Evolutionary conservation across 2,113 vertebrate genomes (phyloP).

Genomic region (Syngnathus scovelli): DNA sequence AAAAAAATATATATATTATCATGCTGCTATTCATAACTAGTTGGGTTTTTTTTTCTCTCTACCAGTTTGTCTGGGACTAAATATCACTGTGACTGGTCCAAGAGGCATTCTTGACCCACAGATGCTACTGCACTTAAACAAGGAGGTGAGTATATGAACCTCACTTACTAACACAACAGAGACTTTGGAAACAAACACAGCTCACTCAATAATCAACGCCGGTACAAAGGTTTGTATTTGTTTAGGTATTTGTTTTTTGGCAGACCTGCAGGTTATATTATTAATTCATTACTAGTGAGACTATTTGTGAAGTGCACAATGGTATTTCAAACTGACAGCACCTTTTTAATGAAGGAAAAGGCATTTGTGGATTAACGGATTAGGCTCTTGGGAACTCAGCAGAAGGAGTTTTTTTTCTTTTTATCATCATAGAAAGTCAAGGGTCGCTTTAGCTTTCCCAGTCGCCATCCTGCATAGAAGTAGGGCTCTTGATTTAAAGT

Average conservation of each 20-base stretch:
- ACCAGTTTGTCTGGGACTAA: constrained; percentile 38
- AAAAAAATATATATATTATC: neutral
- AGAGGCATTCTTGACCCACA: constrained; percentile 28
- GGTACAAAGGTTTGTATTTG: constrained; percentile 56
- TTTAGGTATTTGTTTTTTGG: constrained; percentile 26
- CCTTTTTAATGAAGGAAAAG: constrained; percentile 34
- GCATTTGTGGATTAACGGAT: constrained; percentile 49
- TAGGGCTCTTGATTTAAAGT: constrained; percentile 5
- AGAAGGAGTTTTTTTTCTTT: constrained; percentile 23
- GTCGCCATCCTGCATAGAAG: neutral
- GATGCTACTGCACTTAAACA: constrained; percentile 18
- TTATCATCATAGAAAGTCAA: constrained; percentile 22
- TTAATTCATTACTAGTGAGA: constrained; percentile 21
- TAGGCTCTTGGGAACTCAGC: constrained; percentile 27
- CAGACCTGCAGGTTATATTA: constrained; percentile 23
- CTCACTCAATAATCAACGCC: constrained; percentile 25
- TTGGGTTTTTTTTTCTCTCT: neutral
- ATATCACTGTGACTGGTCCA: constrained; percentile 31
- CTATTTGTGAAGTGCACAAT: neutral
- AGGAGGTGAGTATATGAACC: constrained; percentile 36
- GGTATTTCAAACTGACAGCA: constrained; percentile 22
- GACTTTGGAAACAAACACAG: constrained; percentile 17
- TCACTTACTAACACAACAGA: constrained; percentile 7
- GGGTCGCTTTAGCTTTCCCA: neutral
- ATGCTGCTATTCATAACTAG: neutral